Base-by-base conservation (phyloP, 2,888 invertebrate genomes). In the Cantharis nigra region DNA sequence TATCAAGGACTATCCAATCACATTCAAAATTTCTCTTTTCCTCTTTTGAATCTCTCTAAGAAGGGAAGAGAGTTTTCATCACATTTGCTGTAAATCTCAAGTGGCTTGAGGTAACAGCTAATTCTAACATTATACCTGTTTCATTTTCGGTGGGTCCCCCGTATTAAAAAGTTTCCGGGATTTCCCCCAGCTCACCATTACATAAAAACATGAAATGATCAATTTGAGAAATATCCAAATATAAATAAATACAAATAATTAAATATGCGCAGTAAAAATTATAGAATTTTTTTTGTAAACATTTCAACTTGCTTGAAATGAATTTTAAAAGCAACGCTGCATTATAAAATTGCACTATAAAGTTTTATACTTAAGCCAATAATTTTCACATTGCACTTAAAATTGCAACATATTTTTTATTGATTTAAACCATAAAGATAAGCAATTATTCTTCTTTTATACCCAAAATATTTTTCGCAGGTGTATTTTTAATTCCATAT, bases 401-500 rank as follows among this genome's bases (percentile, higher is more conserved):
- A 49, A 49, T 49, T 49, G 49, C 49, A 49, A 49, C n/a, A 49
- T 49, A n/a, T n/a, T 7, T 49, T 49, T 49, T 49, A n/a, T 49
- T 49, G 49, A 9, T 49, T n/a, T 0, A 49, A n/a, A 49, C n/a
- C 49, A 49, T 49, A n/a, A 49, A n/a, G 49, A 49, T n/a, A 49
- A 49, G 49, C 2, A 49, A n/a, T 49, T 49, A 5, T 2, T 70
- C 20, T 4, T 20, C 0, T 49, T 20, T 71, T 23, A 3, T 5
- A 49, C 62, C 26, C 3, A 49, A 9, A 69, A 30, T 63, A 64
- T 63, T 18, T 64, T 63, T 90, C 91, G 76, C 92, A 97, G 97
- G 97, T 86, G 97, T 97, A 78, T 98, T 98, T 90, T 92, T 98
- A 87, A 94, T 98, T 89, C 98, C 98, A 82, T 98, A 98, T 90